Evolutionary conservation across 2,113 vertebrate species (phyloP).

Genomic region (Pristiophorus japonicus): DNA sequence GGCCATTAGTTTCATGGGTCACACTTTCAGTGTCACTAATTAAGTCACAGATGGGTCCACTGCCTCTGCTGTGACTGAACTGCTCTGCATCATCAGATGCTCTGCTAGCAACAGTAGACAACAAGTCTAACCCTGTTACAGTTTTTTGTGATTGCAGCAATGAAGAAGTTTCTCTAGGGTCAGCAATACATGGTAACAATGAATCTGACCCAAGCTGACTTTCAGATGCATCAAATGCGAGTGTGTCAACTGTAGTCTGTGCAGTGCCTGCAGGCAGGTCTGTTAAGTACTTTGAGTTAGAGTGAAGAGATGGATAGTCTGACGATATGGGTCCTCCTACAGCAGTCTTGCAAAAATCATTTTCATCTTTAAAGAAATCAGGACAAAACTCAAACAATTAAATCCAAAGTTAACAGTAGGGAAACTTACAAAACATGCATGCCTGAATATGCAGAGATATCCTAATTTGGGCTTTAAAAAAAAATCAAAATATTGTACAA

Average conservation of each 20-base stretch:
- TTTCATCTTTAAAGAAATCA: conserved; percentile 63
- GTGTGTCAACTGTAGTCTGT: conserved; percentile 45
- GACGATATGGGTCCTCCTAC: conserved; percentile 48
- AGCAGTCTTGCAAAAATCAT: conserved; percentile 56
- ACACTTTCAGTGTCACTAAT: conserved; percentile 76
- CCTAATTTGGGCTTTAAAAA: background rate
- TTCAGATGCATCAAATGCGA: background rate
- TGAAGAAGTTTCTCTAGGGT: background rate
- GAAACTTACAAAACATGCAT: background rate
- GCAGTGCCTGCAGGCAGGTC: conserved; percentile 46
- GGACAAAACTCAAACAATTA: background rate
- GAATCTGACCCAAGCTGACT: background rate
- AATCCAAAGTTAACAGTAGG: background rate
- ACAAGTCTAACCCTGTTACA: conserved; percentile 77
- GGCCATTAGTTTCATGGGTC: conserved; percentile 54
- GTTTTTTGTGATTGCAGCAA: conserved; percentile 53
- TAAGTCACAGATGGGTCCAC: conserved; percentile 81
- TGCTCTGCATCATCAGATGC: conserved; percentile 55
- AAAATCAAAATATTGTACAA: background rate
- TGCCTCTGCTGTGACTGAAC: conserved; percentile 60
- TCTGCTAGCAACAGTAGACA: conserved; percentile 74
- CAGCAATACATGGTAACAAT: background rate
- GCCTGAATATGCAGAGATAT: background rate
- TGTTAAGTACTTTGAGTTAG: conserved; percentile 53
- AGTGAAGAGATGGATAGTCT: conserved; percentile 51